Conservation (phyloP, 2,113 vertebrate genomes). For the Lycocorax pyrrhopterus region DNA sequence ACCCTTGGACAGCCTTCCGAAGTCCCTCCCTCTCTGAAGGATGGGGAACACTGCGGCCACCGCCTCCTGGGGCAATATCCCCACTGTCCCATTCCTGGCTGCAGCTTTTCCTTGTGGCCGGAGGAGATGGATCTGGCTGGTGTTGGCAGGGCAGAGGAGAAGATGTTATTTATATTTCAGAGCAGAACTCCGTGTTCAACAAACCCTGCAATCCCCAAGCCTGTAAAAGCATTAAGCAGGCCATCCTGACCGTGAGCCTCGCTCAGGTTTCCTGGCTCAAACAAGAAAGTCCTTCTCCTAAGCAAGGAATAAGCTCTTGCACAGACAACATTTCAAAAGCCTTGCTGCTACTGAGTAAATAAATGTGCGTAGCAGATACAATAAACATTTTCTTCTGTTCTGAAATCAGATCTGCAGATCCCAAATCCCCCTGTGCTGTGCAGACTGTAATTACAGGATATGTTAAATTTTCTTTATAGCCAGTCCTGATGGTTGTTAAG, state of each 20-base stretch:
- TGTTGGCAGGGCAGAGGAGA: not conserved
- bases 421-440: conserved; percentile 66
- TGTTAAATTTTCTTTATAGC: conserved; percentile 84
- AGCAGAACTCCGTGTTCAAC: not conserved
- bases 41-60: accelerated
- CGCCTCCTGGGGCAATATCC: accelerated
- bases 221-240: conserved; percentile 65
- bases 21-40: not conserved
- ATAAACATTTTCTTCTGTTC: conserved; percentile 76
- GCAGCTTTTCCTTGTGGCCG: not conserved
- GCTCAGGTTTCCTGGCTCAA: conserved; percentile 37
- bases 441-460: conserved; percentile 86
- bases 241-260: conserved; percentile 20
- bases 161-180: conserved; percentile 44
- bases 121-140: not conserved
- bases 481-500: conserved; percentile 76
- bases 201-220: conserved; percentile 30
- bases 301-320: conserved; percentile 19
- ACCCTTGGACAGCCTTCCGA: not conserved
- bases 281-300: conserved; percentile 57
- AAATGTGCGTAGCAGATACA: conserved; percentile 71
- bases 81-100: not conserved
- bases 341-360: conserved; percentile 67
- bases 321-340: conserved; percentile 59
- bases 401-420: conserved; percentile 76